Conservation (phyloP, 2,113 vertebrate species). For the Gasterosteus nipponicus region DNA sequence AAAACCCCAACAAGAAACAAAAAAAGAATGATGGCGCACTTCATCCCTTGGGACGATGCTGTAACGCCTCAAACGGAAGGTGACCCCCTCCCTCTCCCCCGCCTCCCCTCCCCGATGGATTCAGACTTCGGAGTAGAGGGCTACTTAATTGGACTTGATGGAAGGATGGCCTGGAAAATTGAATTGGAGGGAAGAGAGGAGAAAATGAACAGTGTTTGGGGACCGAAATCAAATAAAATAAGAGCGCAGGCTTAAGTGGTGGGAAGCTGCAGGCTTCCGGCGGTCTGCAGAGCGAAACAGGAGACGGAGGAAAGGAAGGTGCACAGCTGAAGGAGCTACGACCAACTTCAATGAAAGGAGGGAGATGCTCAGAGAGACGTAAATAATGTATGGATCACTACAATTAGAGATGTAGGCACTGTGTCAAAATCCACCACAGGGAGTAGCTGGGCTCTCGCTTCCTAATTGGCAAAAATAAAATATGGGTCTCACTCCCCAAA, state of each 20-base stretch:
- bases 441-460: conserved; percentile 34
- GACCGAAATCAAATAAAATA: conserved; percentile 54
- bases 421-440: conserved; percentile 35
- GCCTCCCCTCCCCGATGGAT: conserved; percentile 2
- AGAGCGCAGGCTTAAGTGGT: conserved; percentile 43
- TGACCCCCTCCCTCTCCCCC: conserved; percentile 37
- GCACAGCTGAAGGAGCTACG: not conserved
- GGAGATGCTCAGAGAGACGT: conserved; percentile 16
- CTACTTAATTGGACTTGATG: conserved; percentile 59
- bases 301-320: conserved; percentile 12
- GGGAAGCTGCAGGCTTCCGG: conserved; percentile 41
- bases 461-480: conserved; percentile 54
- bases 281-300: conserved; percentile 25
- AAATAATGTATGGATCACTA: conserved; percentile 50
- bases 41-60: conserved; percentile 1
- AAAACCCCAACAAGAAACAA: too few species aligned
- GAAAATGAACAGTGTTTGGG: conserved; percentile 48
- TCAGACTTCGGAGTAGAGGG: conserved; percentile 20
- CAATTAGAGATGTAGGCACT: conserved; percentile 30
- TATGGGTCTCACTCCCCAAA: conserved; percentile 45
- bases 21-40: not conserved
- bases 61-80: conserved; percentile 36
- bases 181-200: conserved; percentile 45
- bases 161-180: conserved; percentile 38
- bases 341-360: conserved; percentile 6